Evolutionary conservation across 2,113 vertebrate species (phyloP).

Genomic region (Cynopterus brachyotis): DNA sequence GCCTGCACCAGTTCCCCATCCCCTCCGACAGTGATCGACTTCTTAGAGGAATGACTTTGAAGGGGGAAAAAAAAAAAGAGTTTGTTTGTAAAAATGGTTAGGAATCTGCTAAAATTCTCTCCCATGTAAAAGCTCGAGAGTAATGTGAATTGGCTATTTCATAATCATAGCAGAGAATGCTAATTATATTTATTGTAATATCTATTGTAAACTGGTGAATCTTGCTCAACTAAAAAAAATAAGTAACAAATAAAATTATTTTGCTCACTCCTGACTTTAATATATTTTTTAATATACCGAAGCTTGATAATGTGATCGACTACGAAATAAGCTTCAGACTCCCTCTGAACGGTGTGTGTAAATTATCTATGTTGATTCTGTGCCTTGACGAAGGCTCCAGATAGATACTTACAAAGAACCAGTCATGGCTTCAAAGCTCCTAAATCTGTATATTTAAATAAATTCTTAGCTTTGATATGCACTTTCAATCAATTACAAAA

Average conservation of each 20-base stretch:
- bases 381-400: background rate
- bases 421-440: background rate
- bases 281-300: background rate
- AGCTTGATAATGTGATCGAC: background rate
- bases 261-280: background rate
- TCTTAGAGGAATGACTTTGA: background rate
- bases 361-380: background rate
- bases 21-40: conserved; percentile 28
- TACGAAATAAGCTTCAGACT: background rate
- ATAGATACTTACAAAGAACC: background rate
- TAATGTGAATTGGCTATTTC: background rate
- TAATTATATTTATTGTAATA: conserved; percentile 11
- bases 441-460: background rate
- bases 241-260: background rate
- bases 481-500: background rate
- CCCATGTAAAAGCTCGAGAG: background rate
- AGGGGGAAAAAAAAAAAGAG: background rate
- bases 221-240: background rate
- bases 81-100: conserved; percentile 27
- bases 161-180: background rate
- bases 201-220: background rate
- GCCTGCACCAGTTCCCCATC: conserved; percentile 10
- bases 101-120: background rate
- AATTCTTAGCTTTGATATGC: background rate
- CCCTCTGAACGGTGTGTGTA: background rate